Conservation (phyloP, 2,888 invertebrate species). For the Melanophora roralis region DNA sequence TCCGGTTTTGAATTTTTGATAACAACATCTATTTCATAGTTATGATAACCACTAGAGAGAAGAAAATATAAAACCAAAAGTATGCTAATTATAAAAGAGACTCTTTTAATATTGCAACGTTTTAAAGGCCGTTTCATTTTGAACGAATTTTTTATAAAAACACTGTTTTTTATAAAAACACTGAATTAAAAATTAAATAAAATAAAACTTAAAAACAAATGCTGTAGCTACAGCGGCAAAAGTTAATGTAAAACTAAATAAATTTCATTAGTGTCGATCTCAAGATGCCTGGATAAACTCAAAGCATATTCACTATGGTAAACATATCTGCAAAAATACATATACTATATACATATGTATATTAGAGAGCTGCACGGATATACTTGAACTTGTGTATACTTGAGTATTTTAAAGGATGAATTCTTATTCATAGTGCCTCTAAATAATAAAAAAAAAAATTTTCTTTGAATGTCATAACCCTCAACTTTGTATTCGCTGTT, state of each 20-base stretch:
- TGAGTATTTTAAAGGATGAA: too few species aligned
- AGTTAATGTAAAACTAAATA: slow-evolving; percentile 39
- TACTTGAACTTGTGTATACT: too few species aligned
- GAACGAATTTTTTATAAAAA: neutral
- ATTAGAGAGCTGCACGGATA: too few species aligned
- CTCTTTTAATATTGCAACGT: slow-evolving; percentile 68
- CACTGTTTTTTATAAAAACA: neutral
- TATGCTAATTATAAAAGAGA: slow-evolving; percentile 61
- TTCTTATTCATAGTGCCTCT: too few species aligned
- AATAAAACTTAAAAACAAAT: neutral
- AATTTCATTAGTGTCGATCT: neutral
- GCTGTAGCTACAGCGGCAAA: slow-evolving; percentile 1
- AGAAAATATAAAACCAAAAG: slow-evolving; percentile 69
- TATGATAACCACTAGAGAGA: slow-evolving; percentile 73
- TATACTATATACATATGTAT: too few species aligned
- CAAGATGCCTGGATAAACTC: slow-evolving; percentile 25
- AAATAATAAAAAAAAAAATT: too few species aligned
- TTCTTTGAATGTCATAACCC: too few species aligned
- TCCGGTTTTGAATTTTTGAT: slow-evolving; percentile 80
- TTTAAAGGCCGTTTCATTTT: slow-evolving; percentile 66
- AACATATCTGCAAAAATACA: neutral
- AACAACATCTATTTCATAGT: slow-evolving; percentile 78
- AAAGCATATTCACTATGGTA: neutral
- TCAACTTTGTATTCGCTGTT: too few species aligned
- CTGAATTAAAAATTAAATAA: too few species aligned